phyloP scores from a whole-genome alignment of 2,113 vertebrate genomes.

The Erythrolamprus reginae region DNA sequence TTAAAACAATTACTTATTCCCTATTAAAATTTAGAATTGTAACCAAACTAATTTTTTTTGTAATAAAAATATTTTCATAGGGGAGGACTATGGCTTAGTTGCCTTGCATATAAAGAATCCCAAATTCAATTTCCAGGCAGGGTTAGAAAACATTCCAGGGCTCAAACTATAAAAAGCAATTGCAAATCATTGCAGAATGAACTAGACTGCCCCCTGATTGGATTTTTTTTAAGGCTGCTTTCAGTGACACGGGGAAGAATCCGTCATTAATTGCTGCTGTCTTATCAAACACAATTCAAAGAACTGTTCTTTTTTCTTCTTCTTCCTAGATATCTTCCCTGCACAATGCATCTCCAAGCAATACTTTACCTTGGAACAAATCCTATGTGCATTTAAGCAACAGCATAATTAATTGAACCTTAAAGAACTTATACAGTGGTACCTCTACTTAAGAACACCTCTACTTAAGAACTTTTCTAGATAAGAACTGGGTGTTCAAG shows the following conservation, averaged over 20 bases:
- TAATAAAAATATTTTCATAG: neutral
- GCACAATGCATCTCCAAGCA: neutral
- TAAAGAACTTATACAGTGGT: neutral
- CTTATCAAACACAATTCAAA: neutral
- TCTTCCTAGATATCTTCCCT: neutral
- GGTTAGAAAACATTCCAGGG: neutral
- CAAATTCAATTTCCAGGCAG: neutral
- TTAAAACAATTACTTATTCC: neutral
- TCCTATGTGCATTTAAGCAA: neutral
- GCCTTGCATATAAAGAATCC: neutral
- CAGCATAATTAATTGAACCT: neutral
- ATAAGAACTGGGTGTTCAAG: too few species aligned
- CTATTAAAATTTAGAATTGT: neutral
- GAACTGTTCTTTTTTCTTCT: too few species aligned
- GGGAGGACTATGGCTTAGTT: neutral
- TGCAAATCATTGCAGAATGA: neutral
- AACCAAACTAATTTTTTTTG: neutral
- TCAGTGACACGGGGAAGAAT: neutral
- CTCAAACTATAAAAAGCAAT: neutral
- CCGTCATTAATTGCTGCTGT: neutral
- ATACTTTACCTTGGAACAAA: neutral
- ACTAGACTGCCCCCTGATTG: neutral
- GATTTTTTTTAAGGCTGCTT: neutral
- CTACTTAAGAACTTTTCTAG: too few species aligned
- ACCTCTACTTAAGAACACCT: too few species aligned